Conservation (phyloP, 1,140 invertebrate genomes). For the Atta colombica region DNA sequence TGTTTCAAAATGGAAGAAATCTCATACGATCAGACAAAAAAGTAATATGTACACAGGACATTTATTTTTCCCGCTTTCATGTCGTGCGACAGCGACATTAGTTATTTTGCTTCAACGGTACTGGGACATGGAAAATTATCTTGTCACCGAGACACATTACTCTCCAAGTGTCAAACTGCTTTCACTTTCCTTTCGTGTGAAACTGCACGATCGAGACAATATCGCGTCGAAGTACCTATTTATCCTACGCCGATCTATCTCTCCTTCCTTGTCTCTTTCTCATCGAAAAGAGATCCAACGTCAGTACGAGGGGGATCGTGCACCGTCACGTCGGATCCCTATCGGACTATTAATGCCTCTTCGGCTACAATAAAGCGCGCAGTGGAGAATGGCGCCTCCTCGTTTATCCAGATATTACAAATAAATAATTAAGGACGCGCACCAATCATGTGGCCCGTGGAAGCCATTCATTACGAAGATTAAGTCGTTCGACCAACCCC, state of each 20-base stretch:
- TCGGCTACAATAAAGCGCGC: constrained; percentile 37
- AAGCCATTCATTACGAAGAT: constrained; percentile 78
- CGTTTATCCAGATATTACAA: constrained; percentile 65
- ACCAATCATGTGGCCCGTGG: constrained; percentile 52
- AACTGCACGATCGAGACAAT: constrained; percentile 67
- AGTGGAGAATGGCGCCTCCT: neutral
- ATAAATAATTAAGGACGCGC: constrained; percentile 77
- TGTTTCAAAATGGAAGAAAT: constrained; percentile 16
- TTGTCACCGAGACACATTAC: neutral
- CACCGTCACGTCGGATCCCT: constrained; percentile 70
- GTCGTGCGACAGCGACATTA: neutral
- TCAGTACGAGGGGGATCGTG: constrained; percentile 31
- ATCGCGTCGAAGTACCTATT: constrained; percentile 67
- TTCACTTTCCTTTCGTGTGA: constrained; percentile 72
- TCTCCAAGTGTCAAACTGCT: constrained; percentile 64
- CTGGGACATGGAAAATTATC: constrained; percentile 1
- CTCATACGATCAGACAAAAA: neutral
- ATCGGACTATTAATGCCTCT: constrained; percentile 57
- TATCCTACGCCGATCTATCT: constrained; percentile 67
- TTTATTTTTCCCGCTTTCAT: neutral
- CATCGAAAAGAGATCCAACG: constrained; percentile 47
- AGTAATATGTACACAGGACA: neutral
- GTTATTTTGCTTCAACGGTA: constrained; percentile 15
- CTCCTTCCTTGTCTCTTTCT: neutral
- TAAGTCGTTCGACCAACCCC: constrained; percentile 73